Conservation (phyloP, 2,888 invertebrate genomes). For the Caenorhabditis panamensis region DNA sequence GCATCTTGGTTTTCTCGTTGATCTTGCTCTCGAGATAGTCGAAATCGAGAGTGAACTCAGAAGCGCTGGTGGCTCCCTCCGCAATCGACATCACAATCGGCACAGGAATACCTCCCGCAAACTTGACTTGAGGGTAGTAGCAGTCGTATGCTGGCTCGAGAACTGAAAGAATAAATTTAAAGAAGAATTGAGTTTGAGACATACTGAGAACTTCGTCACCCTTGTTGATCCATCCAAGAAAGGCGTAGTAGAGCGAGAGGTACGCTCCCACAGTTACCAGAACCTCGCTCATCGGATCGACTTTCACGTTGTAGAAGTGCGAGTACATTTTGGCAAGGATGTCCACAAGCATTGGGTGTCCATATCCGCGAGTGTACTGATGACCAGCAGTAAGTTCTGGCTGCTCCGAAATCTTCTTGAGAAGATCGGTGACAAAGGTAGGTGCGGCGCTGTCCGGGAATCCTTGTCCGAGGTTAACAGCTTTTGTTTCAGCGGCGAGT, state of each 20-base stretch:
- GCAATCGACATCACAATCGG: slow-evolving; percentile 90
- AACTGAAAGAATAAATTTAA: slow-evolving; percentile 82
- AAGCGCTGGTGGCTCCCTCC: slow-evolving; percentile 49
- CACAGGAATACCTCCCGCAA: slow-evolving; percentile 90
- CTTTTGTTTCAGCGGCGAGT: slow-evolving; percentile 77
- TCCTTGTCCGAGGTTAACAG: slow-evolving; percentile 81
- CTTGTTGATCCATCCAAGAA: slow-evolving; percentile 90
- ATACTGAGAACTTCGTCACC: slow-evolving; percentile 84
- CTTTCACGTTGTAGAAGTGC: slow-evolving; percentile 86
- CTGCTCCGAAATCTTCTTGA: slow-evolving; percentile 72
- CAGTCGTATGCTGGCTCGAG: slow-evolving; percentile 99
- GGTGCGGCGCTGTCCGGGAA: slow-evolving; percentile 81
- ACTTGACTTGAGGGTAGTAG: slow-evolving; percentile 93
- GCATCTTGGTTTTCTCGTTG: slow-evolving; percentile 91
- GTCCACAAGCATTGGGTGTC: slow-evolving; percentile 86
- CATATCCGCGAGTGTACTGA: slow-evolving; percentile 80
- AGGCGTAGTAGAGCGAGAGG: slow-evolving; percentile 91
- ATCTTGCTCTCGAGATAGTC: slow-evolving; percentile 89
- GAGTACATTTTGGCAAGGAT: slow-evolving; percentile 91
- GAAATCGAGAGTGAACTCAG: slow-evolving; percentile 91
- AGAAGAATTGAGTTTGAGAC: too few relatives aligned
- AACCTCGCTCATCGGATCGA: slow-evolving; percentile 90
- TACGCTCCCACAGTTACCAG: slow-evolving; percentile 94
- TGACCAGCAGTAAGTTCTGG: slow-evolving; percentile 76
- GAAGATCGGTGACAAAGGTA: slow-evolving; percentile 74